Evolutionary conservation across 2,113 vertebrate species (phyloP), one percentile per base, ranked within the genome.

Genomic region (Sciurus niger): DNA sequence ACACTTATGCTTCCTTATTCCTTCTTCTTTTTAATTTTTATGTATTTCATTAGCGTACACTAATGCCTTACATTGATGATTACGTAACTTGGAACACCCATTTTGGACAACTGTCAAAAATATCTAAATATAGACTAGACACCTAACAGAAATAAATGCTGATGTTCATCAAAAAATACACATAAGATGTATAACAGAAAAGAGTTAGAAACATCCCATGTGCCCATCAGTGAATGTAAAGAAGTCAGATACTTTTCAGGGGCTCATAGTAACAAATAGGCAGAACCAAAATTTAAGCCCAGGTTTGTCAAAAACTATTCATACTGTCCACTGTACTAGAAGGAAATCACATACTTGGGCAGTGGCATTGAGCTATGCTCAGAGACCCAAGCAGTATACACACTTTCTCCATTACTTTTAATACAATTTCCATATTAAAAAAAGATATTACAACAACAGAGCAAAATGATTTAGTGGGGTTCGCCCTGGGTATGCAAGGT

Each of bases 21-120:
- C 14, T 74, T 51, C 24, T 85, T 73, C 40, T 0, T 40, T 79
- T 68, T 51, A 77, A 8, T 67, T 84, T 82, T 89, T 48, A 74
- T 58, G 67, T 82, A 53, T 86, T 80, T 58, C 34, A 74, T 73
- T 93, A 82, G n/a, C 12, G 32, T 34, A 92, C 51, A 93, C 70
- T 18, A 96, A 40, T 43, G n/a, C n/a, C 24, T 94, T 93, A 60
- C 0, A 78, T 20, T 95, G 40, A 37, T 93, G 46, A 90, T 74
- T 22, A 79, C 22, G 30, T 20, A 63, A 73, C 55, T 89, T 91
- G 58, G 72, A 92, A 32, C 0, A 80, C 72, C n/a, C 46, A 80
- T 25, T 77, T 76, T 22, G 9, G 46, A 93, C 86, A 92, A 12
- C 78, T 83, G 46, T 63, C 53, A 93, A 96, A 95, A 40, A 78